Evolutionary conservation across 92 coral and sea anemone genomes (phyloP), one percentile per base, ranked within the genome.

Genomic region (Umimayanthus chanpuru): DNA sequence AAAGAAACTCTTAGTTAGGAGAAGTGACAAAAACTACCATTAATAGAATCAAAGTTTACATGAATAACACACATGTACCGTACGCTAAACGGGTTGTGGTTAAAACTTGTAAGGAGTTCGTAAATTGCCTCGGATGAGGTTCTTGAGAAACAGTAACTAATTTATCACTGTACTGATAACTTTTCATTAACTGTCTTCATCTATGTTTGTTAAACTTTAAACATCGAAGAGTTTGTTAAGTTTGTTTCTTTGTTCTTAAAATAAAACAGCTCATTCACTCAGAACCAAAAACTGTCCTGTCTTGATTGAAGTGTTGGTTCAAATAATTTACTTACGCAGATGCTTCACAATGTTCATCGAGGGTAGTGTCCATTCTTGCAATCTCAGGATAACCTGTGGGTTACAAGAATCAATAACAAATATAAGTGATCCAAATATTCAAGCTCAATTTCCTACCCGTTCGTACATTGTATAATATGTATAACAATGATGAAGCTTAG

Each of bases 321-420:
- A 3, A 32, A 29, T 21, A 20, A 6, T 18, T 16, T 40, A 73
- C 98, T 85, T 89, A 96, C 98, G 23, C 81, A 70, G 88, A 79
- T 20, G 91, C 88, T n/a, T 44, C 47, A 67, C 96, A 93, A 76
- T 90, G 73, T 25, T 91, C 92, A 18, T 92, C 93, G 14, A 96
- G 89, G n/a, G 89, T 49, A 5, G 82, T 80, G 50, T 94, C 93
- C 98, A 94, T 91, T 73, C 82, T 92, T 81, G 93, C 89, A 40
- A 96, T 96, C 78, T 96, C 96, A 71, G 91, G 93, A 72, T 86
- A 71, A 30, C 98, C 98, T 96, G 64, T 21, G 21, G 50, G 49
- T 1, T 70, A 28, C 38, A 47, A 68, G 38, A 87, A 78, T 26
- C 10, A 10, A 21, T 30, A 49, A 4, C 3, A 44, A 23, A 56